Evolutionary conservation across 1,140 invertebrate genomes (phyloP), one percentile per base, ranked within the genome.

Genomic region (Nasonia vitripennis): DNA sequence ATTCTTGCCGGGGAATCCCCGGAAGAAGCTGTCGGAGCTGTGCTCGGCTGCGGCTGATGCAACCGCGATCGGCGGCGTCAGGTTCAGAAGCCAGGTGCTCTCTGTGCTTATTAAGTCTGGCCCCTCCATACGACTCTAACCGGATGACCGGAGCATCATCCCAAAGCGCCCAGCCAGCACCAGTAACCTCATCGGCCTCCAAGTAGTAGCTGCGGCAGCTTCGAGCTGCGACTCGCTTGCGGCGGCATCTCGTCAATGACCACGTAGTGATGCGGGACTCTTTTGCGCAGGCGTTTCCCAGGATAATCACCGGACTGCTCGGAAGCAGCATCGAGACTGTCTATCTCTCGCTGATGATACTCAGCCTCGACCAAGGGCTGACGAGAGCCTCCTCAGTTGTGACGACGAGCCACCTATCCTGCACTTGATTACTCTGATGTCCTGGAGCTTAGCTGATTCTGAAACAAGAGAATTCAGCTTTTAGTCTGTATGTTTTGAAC

Each of bases 71-170:
- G 83, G 88, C 87, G 89, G 89, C 86, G 92, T 92, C 86, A 91
- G 81, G 88, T 93, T 92, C 67, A 89, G 88, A 88, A 90, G 88
- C 91, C 91, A 91, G 90, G 87, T 92, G 90, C 79, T 89, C 87
- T 90, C 90, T 73, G 90, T 89, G 84, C 75, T 89, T 62, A 45
- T 88, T 91, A 86, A 89, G 89, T 90, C 88, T 89, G 91, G 89
- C 89, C 92, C 92, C 92, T 93, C 92, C 93, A 93, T 93, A 92
- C 91, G 93, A 93, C 89, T 90, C 91, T 92, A 93, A 89, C 92
- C 91, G 90, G 89, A 90, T 89, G 89, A 91, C 88, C 88, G 91
- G 91, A 91, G 90, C 92, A 93, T 93, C 92, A 93, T 93, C 78
- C 82, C 82, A 85, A 73, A 3, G 73, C 78, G 75, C 84, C 70